phyloP scores from a whole-genome alignment of 2,797 vertebrate species.

The Poliocrania exsul region DNA sequence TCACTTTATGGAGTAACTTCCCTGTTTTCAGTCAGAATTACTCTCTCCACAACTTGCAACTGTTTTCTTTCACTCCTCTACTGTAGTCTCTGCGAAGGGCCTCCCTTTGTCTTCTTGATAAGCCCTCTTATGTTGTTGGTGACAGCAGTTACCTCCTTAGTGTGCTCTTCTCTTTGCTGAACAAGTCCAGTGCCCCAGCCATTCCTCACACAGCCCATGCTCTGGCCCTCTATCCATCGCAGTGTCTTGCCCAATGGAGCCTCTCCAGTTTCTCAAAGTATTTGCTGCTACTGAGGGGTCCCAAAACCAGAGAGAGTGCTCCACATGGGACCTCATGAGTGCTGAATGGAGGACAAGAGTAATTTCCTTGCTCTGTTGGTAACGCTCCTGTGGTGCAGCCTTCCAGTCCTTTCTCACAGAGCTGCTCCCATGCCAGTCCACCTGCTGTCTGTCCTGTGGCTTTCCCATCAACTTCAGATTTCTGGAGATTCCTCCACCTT shows the following conservation, averaged over 20 bases:
- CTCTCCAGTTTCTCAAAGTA: neutral
- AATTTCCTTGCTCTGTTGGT: neutral
- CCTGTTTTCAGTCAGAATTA: neutral
- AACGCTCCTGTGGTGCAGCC: neutral
- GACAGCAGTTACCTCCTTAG: neutral
- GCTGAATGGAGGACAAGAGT: neutral
- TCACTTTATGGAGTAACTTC: neutral
- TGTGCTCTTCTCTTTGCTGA: neutral
- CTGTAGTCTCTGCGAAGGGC: accelerated
- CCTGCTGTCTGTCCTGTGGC: neutral
- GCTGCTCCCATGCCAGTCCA: neutral
- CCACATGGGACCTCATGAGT: neutral
- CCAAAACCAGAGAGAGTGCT: neutral
- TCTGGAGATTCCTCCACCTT: neutral
- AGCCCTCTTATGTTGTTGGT: neutral
- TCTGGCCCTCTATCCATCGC: accelerated
- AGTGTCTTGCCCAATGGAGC: accelerated
- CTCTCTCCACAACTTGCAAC: accelerated
- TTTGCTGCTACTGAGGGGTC: neutral
- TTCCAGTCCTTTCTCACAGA: neutral
- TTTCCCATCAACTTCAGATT: neutral
- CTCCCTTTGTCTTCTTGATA: accelerated
- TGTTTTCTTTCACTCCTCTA: neutral
- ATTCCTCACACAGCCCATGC: neutral
- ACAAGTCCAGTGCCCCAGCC: neutral